Evolutionary conservation across 53 echinoderm and acorn worm genomes (phyloP).

Genomic region (Echinometra lucunter): DNA sequence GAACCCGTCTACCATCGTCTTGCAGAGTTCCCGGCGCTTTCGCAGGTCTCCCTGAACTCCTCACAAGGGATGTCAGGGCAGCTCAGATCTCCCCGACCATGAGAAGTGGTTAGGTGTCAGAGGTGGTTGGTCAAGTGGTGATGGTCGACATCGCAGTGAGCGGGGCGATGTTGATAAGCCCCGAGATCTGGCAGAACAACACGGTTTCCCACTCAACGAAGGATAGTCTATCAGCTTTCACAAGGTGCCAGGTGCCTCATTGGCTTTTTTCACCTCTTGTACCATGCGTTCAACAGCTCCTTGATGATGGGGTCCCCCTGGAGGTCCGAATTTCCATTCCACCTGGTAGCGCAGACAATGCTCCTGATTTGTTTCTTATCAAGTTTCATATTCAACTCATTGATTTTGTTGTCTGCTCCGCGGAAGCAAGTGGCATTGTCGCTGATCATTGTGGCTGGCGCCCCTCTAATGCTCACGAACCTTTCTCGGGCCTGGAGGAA

Average conservation of each 20-base stretch:
- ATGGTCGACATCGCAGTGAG: conserved; percentile 82
- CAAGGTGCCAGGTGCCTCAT: conserved; percentile 82
- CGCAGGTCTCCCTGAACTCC: conserved; percentile 71
- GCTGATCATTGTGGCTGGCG: conserved; percentile 62
- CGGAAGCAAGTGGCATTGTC: conserved; percentile 85
- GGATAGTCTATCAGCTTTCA: conserved; percentile 69
- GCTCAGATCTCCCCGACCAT: background rate
- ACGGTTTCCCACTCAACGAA: conserved; percentile 76
- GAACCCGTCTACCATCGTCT: conserved; percentile 76
- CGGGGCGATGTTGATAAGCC: conserved; percentile 81
- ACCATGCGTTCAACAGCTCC: conserved; percentile 87
- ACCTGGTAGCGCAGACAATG: conserved; percentile 73
- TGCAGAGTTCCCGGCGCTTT: conserved; percentile 78
- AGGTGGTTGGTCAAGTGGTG: conserved; percentile 82
- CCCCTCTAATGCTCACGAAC: background rate
- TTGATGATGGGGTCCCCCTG: too few relatives aligned
- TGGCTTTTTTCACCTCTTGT: conserved; percentile 84
- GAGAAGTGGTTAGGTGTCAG: conserved; percentile 84
- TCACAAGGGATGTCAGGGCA: conserved; percentile 72
- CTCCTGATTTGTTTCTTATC: conserved; percentile 69
- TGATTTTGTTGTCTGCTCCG: conserved; percentile 79
- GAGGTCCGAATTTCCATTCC: conserved; percentile 77
- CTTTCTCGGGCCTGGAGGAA: background rate
- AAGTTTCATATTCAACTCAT: conserved; percentile 78
- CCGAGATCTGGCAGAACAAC: conserved; percentile 76